Base-by-base conservation (phyloP, 2,888 invertebrate species). In the Acanthosepion esculentum region DNA sequence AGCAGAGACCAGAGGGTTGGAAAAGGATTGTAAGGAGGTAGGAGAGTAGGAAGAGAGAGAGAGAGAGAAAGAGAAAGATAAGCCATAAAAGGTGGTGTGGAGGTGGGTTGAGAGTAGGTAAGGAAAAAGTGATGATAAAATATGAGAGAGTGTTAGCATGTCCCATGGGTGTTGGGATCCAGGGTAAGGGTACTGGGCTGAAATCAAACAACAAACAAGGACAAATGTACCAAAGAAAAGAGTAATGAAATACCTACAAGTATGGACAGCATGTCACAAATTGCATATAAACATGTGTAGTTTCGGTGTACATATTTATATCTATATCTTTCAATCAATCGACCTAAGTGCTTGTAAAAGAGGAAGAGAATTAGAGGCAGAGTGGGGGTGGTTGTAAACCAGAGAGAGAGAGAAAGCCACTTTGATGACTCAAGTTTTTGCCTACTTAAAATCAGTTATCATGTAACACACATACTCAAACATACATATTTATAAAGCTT, bases 271-370 rank as follows among this genome's bases (percentile, higher is more conserved):
- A 78, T n/a, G 10, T n/a, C 78, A 78, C n/a, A 78, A 78, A 78
- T 78, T n/a, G 78, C 78, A 78, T 78, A 78, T n/a, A 78, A 78
- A 78, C 78, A 78, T 78, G 78, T 78, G n/a, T n/a, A n/a, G 78
- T 33, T 33, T 78, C 15, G 78, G 2, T 78, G 78, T 78, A 78
- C 78, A 78, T n/a, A 78, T 78, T 78, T 78, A 78, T 59, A 59
- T 59, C 23, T 59, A 55, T 55, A 55, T 55, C 55, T 59, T 23
- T 59, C 59, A 59, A 59, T 23, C 59, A 59, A 59, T 59, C n/a
- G 29, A 12, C n/a, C n/a, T n/a, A 3, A 78, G 20, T 59, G 20
- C 59, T 23, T 59, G 59, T 0, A 23, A 23, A 59, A 59, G 59
- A 59, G 29, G 10, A 29, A 78, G n/a, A n/a, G 10, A 78, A 29